Percentiles rank a stretch among this genome's conserved stretches.
Evolutionary conservation across 53 echinoderm and acorn worm species (phyloP).

Genomic region (Actinopyga echinites): DNA sequence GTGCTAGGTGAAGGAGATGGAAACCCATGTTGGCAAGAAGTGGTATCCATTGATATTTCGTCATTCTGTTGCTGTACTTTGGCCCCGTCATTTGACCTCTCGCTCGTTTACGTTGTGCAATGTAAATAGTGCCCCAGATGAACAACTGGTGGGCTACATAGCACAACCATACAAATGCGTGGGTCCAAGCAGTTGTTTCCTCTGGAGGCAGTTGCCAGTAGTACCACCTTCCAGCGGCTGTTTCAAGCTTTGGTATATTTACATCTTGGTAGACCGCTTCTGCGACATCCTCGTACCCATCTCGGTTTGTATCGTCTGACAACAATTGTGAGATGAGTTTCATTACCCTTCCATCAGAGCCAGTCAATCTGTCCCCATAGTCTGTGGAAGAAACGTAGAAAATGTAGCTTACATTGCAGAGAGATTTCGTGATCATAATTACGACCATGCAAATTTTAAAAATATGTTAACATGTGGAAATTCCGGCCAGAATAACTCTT

Average conservation of each 20-base stretch:
- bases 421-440: no score
- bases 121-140: conserved; percentile 56
- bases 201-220: conserved; percentile 58
- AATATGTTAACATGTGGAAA: no score
- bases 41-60: conserved; percentile 45
- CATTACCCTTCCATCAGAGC: not conserved
- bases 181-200: conserved; percentile 23
- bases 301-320: not conserved
- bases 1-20: conserved; percentile 46
- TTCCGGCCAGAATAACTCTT: no score
- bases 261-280: not conserved
- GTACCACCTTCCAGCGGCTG: conserved; percentile 51
- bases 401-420: no score
- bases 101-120: conserved; percentile 43
- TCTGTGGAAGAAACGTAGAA: not conserved
- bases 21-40: conserved; percentile 41
- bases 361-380: not conserved
- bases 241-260: conserved; percentile 40
- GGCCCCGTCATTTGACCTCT: not conserved
- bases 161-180: conserved; percentile 52
- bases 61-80: conserved; percentile 48
- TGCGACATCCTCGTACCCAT: not conserved
- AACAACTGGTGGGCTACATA: conserved; percentile 49
- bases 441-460: no score
- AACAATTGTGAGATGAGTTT: conserved; percentile 20